Evolutionary conservation across 2,113 vertebrate genomes (phyloP).

Genomic region (Lasiurus borealis): DNA sequence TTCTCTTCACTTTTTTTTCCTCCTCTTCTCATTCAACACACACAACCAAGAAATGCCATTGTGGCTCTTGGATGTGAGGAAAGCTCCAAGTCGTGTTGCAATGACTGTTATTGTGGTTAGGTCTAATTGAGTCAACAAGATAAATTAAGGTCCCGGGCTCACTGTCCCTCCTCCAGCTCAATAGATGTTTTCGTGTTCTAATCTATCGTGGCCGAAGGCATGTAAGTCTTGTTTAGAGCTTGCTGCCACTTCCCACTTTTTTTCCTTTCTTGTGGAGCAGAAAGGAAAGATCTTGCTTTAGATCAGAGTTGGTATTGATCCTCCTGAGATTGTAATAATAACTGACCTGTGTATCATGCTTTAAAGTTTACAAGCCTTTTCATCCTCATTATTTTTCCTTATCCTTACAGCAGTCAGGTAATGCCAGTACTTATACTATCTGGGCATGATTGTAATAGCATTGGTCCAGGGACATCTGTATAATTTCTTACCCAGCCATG

Average conservation of each 20-base stretch:
- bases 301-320: background rate
- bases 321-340: background rate
- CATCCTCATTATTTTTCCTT: background rate
- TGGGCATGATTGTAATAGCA: background rate
- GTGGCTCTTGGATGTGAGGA: background rate
- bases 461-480: background rate
- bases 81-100: background rate
- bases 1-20: background rate
- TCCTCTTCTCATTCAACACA: background rate
- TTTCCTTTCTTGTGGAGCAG: background rate
- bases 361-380: background rate
- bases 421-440: background rate
- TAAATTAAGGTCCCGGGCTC: background rate
- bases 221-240: background rate
- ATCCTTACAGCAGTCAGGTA: background rate
- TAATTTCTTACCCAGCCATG: background rate
- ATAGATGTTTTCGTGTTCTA: background rate
- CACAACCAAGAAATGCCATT: background rate
- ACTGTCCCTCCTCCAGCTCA: background rate
- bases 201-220: background rate
- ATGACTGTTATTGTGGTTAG: background rate
- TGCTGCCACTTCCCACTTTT: rapidly evolving
- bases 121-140: background rate
- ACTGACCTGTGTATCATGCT: background rate
- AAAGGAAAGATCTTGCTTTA: too few relatives aligned